Evolutionary conservation across 2,113 vertebrate genomes (phyloP).

Genomic region (Pao palembangensis): DNA sequence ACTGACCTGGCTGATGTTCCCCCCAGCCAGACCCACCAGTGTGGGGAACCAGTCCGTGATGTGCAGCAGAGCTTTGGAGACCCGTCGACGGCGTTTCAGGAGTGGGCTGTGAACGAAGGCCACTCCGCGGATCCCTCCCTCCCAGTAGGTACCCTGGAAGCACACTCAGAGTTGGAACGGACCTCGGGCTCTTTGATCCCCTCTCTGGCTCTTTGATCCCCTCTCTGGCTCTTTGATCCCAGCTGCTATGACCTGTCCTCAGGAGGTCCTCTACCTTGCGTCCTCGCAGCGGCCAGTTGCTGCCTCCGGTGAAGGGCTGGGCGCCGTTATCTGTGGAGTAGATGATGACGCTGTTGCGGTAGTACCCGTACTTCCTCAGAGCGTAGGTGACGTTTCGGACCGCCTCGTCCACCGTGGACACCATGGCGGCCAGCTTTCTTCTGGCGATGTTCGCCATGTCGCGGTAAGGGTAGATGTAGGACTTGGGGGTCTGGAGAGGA

Average conservation of each 20-base stretch:
- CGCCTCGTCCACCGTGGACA: conserved; percentile 92
- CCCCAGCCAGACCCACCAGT: conserved; percentile 84
- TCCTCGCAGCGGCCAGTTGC: conserved; percentile 93
- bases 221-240: no score
- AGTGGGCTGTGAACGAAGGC: conserved; percentile 94
- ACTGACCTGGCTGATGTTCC: conserved; percentile 71
- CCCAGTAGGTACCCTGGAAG: conserved; percentile 88
- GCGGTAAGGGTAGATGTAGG: conserved; percentile 90
- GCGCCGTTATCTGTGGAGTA: conserved; percentile 93
- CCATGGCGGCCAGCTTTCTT: conserved; percentile 89
- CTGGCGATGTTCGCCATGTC: conserved; percentile 84
- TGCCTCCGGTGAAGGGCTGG: conserved; percentile 92
- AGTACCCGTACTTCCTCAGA: conserved; percentile 88
- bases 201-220: no score
- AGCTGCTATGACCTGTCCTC: background rate
- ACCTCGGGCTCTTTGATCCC: no score
- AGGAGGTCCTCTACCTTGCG: conserved; percentile 71
- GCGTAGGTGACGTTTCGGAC: conserved; percentile 92
- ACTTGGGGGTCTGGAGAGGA: conserved; percentile 86
- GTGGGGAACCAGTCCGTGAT: conserved; percentile 98
- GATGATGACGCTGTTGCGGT: conserved; percentile 87
- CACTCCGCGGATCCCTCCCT: conserved; percentile 88
- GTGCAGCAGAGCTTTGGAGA: conserved; percentile 85
- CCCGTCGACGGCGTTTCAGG: conserved; percentile 79
- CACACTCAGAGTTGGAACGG: background rate